phyloP scores from a whole-genome alignment of 2,797 vertebrate genomes.

The Thaleichthys pacificus region DNA sequence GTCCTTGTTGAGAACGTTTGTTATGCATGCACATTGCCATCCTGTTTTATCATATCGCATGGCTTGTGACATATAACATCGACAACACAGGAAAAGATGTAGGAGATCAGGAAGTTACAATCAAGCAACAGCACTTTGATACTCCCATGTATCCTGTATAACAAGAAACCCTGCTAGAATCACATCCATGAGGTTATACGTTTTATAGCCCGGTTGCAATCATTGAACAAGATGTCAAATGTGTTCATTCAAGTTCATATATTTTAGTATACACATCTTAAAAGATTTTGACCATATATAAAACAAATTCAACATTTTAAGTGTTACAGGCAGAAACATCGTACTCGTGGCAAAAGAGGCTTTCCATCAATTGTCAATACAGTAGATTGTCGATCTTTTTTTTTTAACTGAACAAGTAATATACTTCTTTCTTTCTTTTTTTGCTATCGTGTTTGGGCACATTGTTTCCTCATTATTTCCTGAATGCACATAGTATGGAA shows the following conservation, averaged over 20 bases:
- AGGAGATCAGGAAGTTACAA: constrained; percentile 47
- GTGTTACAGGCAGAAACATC: constrained; percentile 16
- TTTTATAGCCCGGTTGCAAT: constrained; percentile 14
- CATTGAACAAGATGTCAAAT: background rate
- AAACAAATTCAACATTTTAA: constrained; percentile 23
- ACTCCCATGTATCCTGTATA: constrained; percentile 44
- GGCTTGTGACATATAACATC: constrained; percentile 12
- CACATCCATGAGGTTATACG: constrained; percentile 17
- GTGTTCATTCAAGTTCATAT: constrained; percentile 25
- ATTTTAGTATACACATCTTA: constrained; percentile 35
- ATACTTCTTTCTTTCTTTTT: background rate
- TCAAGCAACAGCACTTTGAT: constrained; percentile 68
- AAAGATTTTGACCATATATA: constrained; percentile 25
- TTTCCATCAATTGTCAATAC: constrained; percentile 50
- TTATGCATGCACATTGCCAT: constrained; percentile 15
- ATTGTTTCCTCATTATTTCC: background rate
- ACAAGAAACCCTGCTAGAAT: constrained; percentile 9
- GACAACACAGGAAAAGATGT: constrained; percentile 46
- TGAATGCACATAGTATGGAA: background rate
- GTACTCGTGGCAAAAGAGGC: constrained; percentile 43
- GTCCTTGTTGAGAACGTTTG: background rate
- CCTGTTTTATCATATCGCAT: constrained; percentile 2
- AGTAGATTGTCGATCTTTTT: constrained; percentile 36
- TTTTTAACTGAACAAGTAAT: background rate
- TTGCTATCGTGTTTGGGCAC: background rate